These are phyloP conservation scores for Drosophila atripex DNA, from an alignment of 2,888 invertebrate genomes.

Conservation along the genomic window DNA sequence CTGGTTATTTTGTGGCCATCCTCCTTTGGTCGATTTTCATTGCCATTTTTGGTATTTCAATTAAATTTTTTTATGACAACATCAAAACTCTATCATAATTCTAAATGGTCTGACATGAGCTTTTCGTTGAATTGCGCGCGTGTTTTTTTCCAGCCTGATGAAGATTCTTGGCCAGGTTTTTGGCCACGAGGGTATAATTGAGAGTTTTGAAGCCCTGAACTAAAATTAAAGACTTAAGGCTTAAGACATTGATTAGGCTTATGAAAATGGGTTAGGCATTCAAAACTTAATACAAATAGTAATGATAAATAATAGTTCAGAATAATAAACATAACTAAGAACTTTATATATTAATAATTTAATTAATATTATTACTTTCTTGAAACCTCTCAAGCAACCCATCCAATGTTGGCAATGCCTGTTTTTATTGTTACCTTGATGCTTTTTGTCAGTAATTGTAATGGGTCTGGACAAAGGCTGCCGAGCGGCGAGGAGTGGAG, in stretches of 20 bases:
- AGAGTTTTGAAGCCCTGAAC: not conserved
- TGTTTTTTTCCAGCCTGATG: slow-evolving; percentile 34
- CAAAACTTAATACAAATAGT: too few relatives aligned
- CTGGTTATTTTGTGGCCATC: slow-evolving; percentile 3
- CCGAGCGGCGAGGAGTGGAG: slow-evolving; percentile 16
- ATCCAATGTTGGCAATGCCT: slow-evolving; percentile 1
- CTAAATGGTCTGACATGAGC: slow-evolving; percentile 74
- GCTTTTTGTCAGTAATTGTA: slow-evolving; percentile 79
- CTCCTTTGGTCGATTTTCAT: slow-evolving; percentile 51
- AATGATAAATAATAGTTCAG: too few relatives aligned
- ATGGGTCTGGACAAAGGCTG: slow-evolving; percentile 60
- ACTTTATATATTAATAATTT: too few relatives aligned
- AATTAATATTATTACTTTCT: not conserved
- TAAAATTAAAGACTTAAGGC: not conserved
- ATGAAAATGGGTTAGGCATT: too few relatives aligned
- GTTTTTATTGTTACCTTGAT: slow-evolving; percentile 74
- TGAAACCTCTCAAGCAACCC: slow-evolving; percentile 14
- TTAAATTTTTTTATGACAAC: slow-evolving; percentile 83
- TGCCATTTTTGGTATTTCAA: slow-evolving; percentile 83
- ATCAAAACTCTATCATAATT: slow-evolving; percentile 82
- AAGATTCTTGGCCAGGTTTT: slow-evolving; percentile 51
- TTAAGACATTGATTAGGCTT: too few relatives aligned
- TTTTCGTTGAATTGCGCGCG: slow-evolving; percentile 40
- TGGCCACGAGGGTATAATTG: slow-evolving; percentile 34
- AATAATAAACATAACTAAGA: too few relatives aligned